phyloP scores from a whole-genome alignment of 2,888 invertebrate genomes.

The Physocephala rufipes region DNA sequence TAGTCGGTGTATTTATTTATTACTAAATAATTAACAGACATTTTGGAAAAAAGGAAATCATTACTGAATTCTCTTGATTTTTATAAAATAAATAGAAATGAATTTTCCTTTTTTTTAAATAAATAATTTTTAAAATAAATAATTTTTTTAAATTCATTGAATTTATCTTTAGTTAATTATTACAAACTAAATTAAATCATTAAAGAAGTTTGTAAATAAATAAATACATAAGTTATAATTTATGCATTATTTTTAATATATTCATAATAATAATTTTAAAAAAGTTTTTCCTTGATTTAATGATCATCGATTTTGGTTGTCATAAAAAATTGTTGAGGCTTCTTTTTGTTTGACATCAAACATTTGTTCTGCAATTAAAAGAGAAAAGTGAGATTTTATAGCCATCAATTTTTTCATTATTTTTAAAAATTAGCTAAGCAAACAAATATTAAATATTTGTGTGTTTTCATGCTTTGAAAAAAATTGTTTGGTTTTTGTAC shows the following conservation, averaged over 20 bases:
- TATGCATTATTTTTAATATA: neutral
- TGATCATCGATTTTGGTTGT: slow-evolving; percentile 55
- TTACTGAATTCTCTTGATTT: no score
- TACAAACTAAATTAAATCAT: no score
- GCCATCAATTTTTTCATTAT: neutral
- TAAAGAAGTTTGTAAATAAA: neutral
- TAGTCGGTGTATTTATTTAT: no score
- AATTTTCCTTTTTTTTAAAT: no score
- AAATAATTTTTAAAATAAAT: no score
- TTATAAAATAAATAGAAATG: no score
- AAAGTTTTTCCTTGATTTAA: slow-evolving; percentile 33
- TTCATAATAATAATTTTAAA: neutral
- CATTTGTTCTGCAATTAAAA: slow-evolving; percentile 63
- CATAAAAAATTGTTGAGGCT: slow-evolving; percentile 60
- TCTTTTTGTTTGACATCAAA: slow-evolving; percentile 62
- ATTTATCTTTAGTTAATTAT: no score
- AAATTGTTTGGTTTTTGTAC: neutral
- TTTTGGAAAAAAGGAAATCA: no score
- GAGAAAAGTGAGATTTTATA: neutral
- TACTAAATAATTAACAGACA: no score
- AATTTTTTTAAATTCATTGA: no score
- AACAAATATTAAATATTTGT: neutral
- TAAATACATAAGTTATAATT: neutral
- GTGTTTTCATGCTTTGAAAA: no score
- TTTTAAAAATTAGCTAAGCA: neutral